Conservation (phyloP, 2,888 invertebrate genomes). For the Molanna angustata region DNA sequence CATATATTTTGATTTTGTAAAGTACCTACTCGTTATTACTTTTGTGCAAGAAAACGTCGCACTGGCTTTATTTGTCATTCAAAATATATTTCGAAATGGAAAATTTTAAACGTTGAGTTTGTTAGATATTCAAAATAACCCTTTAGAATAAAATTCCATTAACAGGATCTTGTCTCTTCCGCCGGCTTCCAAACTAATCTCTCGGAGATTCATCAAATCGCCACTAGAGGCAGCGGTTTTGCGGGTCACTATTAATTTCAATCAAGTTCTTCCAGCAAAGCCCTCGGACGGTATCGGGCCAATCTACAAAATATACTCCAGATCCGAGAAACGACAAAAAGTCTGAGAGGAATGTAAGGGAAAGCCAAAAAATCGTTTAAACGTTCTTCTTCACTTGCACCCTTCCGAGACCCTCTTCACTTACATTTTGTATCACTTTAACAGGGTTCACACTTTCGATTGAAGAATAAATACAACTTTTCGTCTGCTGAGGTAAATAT, state of each 20-base stretch:
- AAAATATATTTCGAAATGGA: too few species aligned
- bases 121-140: too few species aligned
- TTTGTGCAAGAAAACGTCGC: too few species aligned
- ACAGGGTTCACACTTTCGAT: constrained; percentile 11
- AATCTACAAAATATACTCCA: constrained; percentile 15
- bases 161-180: too few species aligned
- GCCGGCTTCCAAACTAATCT: not conserved
- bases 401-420: not conserved
- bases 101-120: too few species aligned
- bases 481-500: too few species aligned
- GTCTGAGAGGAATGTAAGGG: constrained; percentile 2
- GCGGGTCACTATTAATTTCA: constrained; percentile 18
- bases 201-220: constrained; percentile 5
- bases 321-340: constrained; percentile 5
- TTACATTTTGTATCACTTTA: not conserved
- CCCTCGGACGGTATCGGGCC: constrained; percentile 18
- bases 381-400: constrained; percentile 7
- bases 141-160: too few species aligned
- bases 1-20: too few species aligned
- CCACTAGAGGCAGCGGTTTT: constrained; percentile 4
- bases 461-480: too few species aligned
- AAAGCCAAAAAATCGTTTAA: constrained; percentile 17
- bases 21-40: too few species aligned
- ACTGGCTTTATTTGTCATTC: too few species aligned
- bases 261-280: constrained; percentile 11